Conservation (phyloP, 2,113 vertebrate species). For the Engraulis encrasicolus region DNA sequence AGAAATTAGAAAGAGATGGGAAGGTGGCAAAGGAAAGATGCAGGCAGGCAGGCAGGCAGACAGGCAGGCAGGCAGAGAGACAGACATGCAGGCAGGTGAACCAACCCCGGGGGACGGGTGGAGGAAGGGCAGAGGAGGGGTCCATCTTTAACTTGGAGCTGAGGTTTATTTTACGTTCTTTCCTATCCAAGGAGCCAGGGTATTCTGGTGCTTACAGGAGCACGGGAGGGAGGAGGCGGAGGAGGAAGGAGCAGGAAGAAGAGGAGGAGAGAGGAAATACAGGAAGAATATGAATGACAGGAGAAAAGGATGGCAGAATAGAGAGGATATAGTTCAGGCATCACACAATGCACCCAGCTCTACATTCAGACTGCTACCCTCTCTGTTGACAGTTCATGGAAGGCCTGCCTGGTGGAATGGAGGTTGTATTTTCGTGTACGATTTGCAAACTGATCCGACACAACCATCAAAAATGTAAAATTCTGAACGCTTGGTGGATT, state of each 20-base stretch:
- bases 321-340: background rate
- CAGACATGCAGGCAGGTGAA: slow-evolving; percentile 19
- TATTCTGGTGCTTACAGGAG: slow-evolving; percentile 47
- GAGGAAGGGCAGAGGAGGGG: slow-evolving; percentile 55
- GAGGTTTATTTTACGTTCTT: slow-evolving; percentile 66
- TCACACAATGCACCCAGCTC: too few relatives aligned
- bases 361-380: too few relatives aligned
- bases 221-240: background rate
- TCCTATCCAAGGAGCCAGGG: slow-evolving; percentile 60
- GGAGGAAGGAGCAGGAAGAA: background rate
- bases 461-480: too few relatives aligned
- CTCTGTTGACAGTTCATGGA: too few relatives aligned
- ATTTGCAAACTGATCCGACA: too few relatives aligned
- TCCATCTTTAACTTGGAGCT: slow-evolving; percentile 70
- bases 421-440: too few relatives aligned
- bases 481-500: too few relatives aligned
- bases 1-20: too few relatives aligned
- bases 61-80: background rate
- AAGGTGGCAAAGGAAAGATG: background rate
- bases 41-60: background rate
- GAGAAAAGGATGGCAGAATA: background rate
- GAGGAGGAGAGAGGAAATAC: background rate
- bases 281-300: background rate
- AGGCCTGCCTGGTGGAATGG: too few relatives aligned
- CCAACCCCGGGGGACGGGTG: slow-evolving; percentile 60